phyloP scores from a whole-genome alignment of 2,888 invertebrate genomes.

The Tiliacea aurago region DNA sequence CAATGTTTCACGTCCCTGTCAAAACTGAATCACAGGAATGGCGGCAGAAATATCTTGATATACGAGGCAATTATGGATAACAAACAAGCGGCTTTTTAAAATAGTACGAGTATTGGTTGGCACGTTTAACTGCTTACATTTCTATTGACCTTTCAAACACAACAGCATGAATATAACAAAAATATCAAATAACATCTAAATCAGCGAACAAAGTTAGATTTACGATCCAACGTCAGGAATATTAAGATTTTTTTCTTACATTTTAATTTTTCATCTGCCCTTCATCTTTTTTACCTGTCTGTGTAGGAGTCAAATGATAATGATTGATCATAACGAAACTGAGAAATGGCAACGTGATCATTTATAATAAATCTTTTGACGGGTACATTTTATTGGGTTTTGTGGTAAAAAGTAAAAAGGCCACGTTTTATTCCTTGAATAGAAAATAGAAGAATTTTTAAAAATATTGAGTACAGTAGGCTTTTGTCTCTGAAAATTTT shows the following conservation, averaged over 20 bases:
- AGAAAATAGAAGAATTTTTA: not conserved
- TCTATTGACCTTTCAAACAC: conserved; percentile 6
- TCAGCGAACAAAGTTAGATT: conserved; percentile 53
- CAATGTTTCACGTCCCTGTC: not conserved
- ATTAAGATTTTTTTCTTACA: conserved; percentile 31
- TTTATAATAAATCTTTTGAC: conserved; percentile 61
- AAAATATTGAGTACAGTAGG: no score
- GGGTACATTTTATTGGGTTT: conserved; percentile 43
- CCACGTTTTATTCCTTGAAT: not conserved
- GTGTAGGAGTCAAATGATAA: conserved; percentile 42
- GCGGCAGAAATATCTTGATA: not conserved
- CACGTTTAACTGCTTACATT: not conserved
- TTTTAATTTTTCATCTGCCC: conserved; percentile 60
- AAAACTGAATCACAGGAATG: not conserved
- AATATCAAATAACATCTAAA: conserved; percentile 39
- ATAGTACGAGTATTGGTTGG: not conserved
- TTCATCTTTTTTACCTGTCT: conserved; percentile 51
- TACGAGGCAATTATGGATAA: no score
- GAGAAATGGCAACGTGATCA: conserved; percentile 47
- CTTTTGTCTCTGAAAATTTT: not conserved
- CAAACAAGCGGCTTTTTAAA: not conserved
- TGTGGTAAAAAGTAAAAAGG: conserved; percentile 2
- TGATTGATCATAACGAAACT: conserved; percentile 59
- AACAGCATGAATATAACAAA: conserved; percentile 27
- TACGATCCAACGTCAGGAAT: conserved; percentile 43